Conservation (phyloP, 2,113 vertebrate genomes). For the Eurystomus gularis region DNA sequence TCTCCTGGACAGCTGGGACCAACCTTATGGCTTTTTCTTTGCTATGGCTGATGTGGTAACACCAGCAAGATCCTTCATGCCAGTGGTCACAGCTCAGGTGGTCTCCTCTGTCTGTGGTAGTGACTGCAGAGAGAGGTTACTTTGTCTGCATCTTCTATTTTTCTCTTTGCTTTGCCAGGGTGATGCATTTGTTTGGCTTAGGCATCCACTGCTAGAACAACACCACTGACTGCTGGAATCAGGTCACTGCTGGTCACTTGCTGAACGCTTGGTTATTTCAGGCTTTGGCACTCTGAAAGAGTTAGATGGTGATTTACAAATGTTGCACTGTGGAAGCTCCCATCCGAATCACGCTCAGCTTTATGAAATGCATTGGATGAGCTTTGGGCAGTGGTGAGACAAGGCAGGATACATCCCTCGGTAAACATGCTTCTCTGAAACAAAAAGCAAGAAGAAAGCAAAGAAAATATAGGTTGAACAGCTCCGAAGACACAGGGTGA, state of each 20-base stretch:
- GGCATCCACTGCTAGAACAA: background rate
- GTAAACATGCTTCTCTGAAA: background rate
- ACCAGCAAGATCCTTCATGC: background rate
- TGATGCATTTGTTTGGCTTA: conserved; percentile 26
- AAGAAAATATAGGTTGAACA: background rate
- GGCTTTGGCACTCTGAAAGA: background rate
- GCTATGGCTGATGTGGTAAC: background rate
- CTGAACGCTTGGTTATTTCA: background rate
- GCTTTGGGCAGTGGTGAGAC: background rate
- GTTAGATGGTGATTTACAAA: background rate
- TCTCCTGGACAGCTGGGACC: background rate
- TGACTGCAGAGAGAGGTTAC: background rate
- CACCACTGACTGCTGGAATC: background rate
- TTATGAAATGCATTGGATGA: background rate
- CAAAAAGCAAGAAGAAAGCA: background rate
- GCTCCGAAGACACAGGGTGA: background rate
- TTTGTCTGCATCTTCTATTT: background rate
- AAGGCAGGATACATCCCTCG: background rate
- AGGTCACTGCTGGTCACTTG: background rate
- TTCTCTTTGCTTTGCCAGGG: background rate
- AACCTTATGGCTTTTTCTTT: background rate
- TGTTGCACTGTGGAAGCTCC: accelerated
- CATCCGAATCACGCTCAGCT: background rate
- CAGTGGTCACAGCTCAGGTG: background rate
- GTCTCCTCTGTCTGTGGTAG: background rate